These are phyloP conservation scores for Hetaerina americana DNA, from an alignment of 1,140 invertebrate species.

Conservation along the genomic window DNA sequence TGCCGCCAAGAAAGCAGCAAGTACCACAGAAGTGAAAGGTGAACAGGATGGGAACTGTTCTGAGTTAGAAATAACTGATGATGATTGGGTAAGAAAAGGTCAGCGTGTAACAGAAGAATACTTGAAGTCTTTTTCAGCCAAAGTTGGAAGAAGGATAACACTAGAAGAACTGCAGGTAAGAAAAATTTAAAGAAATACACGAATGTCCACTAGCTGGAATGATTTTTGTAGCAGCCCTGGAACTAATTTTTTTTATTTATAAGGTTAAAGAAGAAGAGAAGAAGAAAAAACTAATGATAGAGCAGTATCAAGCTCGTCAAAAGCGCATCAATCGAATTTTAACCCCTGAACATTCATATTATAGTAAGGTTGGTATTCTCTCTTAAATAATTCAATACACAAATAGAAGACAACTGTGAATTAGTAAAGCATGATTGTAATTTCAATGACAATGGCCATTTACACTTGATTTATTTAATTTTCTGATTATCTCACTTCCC, in stretches of 20 bases:
- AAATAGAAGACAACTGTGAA: too few species aligned
- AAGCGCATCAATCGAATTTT: constrained; percentile 41
- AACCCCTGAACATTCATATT: constrained; percentile 43
- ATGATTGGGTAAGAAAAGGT: constrained; percentile 10
- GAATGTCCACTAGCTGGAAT: too few species aligned
- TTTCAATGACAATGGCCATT: too few species aligned
- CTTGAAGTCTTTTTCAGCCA: constrained; percentile 8
- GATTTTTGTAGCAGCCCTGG: too few species aligned
- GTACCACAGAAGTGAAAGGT: neutral
- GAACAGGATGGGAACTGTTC: neutral
- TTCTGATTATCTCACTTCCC: too few species aligned
- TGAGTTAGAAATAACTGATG: neutral
- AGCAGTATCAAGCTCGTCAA: constrained; percentile 4
- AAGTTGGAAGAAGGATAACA: constrained; percentile 10
- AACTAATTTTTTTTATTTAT: neutral
- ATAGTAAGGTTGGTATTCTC: neutral
- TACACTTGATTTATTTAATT: too few species aligned
- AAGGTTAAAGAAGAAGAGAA: constrained; percentile 9
- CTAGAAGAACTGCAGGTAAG: constrained; percentile 7
- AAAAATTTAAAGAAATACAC: too few species aligned
- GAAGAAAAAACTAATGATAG: constrained; percentile 1
- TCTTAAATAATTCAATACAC: too few species aligned
- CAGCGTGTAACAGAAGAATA: constrained; percentile 8
- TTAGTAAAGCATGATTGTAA: too few species aligned
- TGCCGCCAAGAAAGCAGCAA: neutral